Conservation (phyloP, 2,113 vertebrate genomes). For the Sprattus sprattus region DNA sequence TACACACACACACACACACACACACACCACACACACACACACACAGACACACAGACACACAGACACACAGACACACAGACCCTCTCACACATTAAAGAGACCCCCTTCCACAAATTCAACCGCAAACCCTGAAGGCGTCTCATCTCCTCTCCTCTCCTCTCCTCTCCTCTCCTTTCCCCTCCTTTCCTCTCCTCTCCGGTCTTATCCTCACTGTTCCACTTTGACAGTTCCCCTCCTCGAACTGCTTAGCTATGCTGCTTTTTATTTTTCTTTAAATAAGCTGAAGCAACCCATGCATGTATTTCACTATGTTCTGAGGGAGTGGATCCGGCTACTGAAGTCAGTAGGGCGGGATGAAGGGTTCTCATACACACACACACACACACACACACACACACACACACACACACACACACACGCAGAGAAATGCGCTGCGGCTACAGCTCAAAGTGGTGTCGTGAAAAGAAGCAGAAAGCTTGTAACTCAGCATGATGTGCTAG, state of each 20-base stretch:
- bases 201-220: background rate
- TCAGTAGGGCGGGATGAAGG: background rate
- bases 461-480: background rate
- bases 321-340: background rate
- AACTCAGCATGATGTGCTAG: background rate
- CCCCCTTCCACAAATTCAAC: no score
- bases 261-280: no score
- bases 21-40: no score
- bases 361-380: constrained; percentile 14
- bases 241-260: background rate
- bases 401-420: constrained; percentile 27
- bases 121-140: background rate
- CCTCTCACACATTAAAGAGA: no score
- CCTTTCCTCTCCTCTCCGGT: background rate
- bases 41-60: no score
- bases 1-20: background rate
- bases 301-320: no score
- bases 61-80: no score
- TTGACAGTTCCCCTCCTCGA: background rate
- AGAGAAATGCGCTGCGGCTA: background rate
- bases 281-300: no score
- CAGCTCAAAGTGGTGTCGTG: background rate
- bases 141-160: background rate
- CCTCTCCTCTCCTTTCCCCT: background rate
- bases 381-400: constrained; percentile 14